Percentiles rank a stretch among this genome's conserved stretches.
Evolutionary conservation across 2,888 invertebrate genomes (phyloP).

Genomic region (Sminthurides aquaticus): DNA sequence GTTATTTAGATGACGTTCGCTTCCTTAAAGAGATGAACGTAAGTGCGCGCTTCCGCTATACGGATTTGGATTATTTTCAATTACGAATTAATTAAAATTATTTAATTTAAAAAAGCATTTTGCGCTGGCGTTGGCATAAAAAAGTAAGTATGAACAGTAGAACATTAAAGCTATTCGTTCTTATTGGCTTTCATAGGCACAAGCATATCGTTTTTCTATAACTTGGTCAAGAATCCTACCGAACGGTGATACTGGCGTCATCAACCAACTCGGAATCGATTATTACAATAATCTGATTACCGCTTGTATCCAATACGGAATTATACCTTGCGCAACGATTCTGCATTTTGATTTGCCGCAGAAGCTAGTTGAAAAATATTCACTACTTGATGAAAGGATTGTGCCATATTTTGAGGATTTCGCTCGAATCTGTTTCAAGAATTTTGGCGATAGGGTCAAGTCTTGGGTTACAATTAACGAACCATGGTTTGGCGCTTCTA

Average conservation of each 20-base stretch:
- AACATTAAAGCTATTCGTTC: too few relatives aligned
- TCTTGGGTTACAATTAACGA: conserved; percentile 48
- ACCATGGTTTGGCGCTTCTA: too few relatives aligned
- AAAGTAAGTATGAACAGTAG: background rate
- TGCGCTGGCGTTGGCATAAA: background rate
- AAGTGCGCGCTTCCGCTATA: too few relatives aligned
- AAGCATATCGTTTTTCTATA: conserved; percentile 47
- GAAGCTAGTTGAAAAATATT: conserved; percentile 44
- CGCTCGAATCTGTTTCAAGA: conserved; percentile 21
- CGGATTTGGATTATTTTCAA: too few relatives aligned
- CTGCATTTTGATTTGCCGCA: background rate
- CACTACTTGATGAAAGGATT: conserved; percentile 24
- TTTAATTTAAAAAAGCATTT: too few relatives aligned
- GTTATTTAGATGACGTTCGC: conserved; percentile 48
- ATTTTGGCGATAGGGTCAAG: conserved; percentile 35
- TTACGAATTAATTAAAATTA: too few relatives aligned
- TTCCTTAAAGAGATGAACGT: conserved; percentile 47
- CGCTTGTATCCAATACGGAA: conserved; percentile 56
- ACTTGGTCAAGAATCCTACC: conserved; percentile 50
- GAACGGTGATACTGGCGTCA: conserved; percentile 41
- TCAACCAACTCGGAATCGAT: conserved; percentile 63
- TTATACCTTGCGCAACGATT: conserved; percentile 49
- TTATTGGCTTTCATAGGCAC: conserved; percentile 27
- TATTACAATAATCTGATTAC: conserved; percentile 72
- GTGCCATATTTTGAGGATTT: conserved; percentile 23